Conservation (phyloP, 2,113 vertebrate species). For the Protomyctophum bolini region DNA sequence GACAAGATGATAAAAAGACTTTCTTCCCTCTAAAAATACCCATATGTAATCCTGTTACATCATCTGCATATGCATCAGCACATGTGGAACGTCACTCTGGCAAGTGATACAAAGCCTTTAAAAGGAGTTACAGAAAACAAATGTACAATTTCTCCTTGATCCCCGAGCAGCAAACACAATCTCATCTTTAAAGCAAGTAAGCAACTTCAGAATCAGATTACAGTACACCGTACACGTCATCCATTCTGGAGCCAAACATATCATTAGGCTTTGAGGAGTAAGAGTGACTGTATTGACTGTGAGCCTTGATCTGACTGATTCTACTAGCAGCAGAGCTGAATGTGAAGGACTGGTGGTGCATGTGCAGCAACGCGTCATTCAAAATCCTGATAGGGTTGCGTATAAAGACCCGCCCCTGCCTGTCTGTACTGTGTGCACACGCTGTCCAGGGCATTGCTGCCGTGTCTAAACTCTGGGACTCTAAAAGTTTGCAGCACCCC, state of each 20-base stretch:
- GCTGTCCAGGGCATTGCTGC: too few relatives aligned
- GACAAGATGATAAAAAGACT: background rate
- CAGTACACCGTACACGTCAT: background rate
- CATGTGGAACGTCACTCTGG: constrained; percentile 2
- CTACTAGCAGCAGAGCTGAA: background rate
- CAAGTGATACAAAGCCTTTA: background rate
- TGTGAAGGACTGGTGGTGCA: too few relatives aligned
- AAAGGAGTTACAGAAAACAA: constrained; percentile 7
- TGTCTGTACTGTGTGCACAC: too few relatives aligned
- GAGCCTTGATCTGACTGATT: background rate
- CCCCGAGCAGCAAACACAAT: background rate
- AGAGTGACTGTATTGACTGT: background rate
- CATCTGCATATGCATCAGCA: constrained; percentile 24
- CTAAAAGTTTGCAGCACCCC: too few relatives aligned
- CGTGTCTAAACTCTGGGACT: too few relatives aligned
- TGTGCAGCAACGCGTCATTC: too few relatives aligned
- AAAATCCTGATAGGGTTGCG: too few relatives aligned
- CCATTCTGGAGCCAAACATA: background rate
- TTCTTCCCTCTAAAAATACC: constrained; percentile 13
- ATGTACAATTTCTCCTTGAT: background rate
- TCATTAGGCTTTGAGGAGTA: background rate
- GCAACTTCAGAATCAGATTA: background rate
- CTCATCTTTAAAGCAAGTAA: background rate
- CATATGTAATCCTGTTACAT: constrained; percentile 3
- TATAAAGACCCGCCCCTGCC: too few relatives aligned